A percentile compares a stretch with the other conserved stretches of the same genome.
Conservation (phyloP, 2,888 invertebrate species). For the Ariolimax columbianus region DNA sequence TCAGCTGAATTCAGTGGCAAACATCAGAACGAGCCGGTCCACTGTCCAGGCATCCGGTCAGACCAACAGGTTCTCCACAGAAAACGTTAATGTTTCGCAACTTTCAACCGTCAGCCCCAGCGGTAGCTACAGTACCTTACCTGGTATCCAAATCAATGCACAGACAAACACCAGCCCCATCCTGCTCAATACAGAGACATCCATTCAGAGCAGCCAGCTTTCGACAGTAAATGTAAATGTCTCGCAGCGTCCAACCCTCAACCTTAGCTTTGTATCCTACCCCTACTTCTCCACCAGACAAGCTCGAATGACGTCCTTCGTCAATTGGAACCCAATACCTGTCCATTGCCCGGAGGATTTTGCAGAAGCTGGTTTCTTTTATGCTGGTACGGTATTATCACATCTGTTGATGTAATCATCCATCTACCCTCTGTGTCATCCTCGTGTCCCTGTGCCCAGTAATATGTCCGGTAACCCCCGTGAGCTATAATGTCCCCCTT, state of each 20-base stretch:
- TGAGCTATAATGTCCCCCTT: too few species aligned
- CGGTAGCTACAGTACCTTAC: background rate
- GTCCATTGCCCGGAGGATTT: slow-evolving; percentile 39
- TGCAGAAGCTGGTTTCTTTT: slow-evolving; percentile 48
- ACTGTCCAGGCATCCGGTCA: too few species aligned
- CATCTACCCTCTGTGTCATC: too few species aligned
- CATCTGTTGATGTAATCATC: too few species aligned
- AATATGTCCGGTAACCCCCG: too few species aligned
- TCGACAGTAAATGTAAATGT: background rate
- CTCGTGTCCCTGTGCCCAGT: too few species aligned
- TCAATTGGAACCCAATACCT: slow-evolving; percentile 19
- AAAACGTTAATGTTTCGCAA: too few species aligned
- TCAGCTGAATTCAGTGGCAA: too few species aligned
- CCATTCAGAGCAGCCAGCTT: background rate
- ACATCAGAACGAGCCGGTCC: too few species aligned
- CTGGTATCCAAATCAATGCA: background rate
- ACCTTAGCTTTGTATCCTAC: slow-evolving; percentile 46
- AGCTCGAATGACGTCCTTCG: slow-evolving; percentile 33
- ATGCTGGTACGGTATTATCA: slow-evolving; percentile 46
- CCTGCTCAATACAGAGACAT: too few species aligned
- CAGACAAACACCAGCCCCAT: background rate
- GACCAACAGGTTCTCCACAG: too few species aligned
- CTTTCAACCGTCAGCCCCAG: too few species aligned
- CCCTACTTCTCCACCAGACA: slow-evolving; percentile 48
- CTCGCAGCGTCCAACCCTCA: background rate